Evolutionary conservation across 2,113 vertebrate genomes (phyloP).

Genomic region (Martes martes): DNA sequence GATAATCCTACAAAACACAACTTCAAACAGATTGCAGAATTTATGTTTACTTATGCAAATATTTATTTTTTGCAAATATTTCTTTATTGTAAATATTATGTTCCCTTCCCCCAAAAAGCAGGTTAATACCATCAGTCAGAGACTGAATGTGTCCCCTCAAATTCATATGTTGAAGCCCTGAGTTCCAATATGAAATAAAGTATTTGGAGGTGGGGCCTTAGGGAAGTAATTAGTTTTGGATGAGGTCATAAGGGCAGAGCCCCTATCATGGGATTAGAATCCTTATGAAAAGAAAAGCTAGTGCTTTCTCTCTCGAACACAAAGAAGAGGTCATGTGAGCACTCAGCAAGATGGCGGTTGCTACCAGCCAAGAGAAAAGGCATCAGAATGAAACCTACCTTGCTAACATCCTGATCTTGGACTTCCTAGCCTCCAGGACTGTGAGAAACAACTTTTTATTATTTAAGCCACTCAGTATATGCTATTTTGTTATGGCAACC

Average conservation of each 20-base stretch:
- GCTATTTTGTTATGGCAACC: not conserved
- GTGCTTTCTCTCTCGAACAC: not conserved
- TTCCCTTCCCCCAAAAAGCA: not conserved
- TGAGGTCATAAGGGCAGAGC: not conserved
- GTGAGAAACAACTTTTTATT: not conserved
- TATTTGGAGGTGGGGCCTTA: not conserved
- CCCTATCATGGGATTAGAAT: no score
- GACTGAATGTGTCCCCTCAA: not conserved
- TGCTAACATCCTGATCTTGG: not conserved
- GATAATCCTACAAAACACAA: constrained; percentile 4
- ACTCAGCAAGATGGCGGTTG: not conserved
- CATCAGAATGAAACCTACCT: not conserved
- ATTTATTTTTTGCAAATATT: not conserved
- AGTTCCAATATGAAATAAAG: not conserved
- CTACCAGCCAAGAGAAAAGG: not conserved
- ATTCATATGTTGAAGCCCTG: not conserved
- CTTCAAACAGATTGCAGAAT: not conserved
- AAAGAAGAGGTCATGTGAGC: not conserved
- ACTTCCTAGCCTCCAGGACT: not conserved
- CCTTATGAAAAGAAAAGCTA: no score
- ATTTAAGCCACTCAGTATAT: not conserved
- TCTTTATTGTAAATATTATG: not conserved
- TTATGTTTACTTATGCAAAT: not conserved
- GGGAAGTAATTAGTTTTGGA: not conserved
- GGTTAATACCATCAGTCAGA: not conserved